Base-by-base conservation (phyloP, 2,797 vertebrate genomes). In the Glyptemys insculpta region DNA sequence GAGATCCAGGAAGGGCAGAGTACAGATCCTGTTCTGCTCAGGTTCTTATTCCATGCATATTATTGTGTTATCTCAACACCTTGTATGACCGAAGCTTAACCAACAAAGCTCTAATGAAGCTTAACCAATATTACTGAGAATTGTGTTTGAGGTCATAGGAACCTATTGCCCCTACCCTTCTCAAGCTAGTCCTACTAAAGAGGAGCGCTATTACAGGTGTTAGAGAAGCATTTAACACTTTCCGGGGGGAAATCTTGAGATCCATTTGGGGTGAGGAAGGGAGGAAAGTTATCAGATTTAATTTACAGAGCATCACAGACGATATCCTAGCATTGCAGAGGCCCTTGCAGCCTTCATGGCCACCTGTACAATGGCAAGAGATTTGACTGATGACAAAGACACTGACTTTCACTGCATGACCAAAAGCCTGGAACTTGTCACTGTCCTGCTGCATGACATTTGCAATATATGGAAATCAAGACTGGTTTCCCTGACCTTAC, bases 401-500 rank as follows among this genome's bases (percentile, higher is more conserved):
- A 34, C 37, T 29, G 12, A 18, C 2, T 21, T 10, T 12, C 31
- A 5, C 31, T 2, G 47, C 53, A 29, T 53, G 59, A 49, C 31
- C 4, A 65, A 68, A 16, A 0, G 0, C 56, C 65, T 4, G 1
- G 1, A 6, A 79, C 27, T 41, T 6, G 15, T 11, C 56, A 27
- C 53, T 47, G 8, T 16, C 57, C 81, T 0, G 62, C 15, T 65
- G 16, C 8, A 0, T 5, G 7, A 29, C 14, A 34, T 10, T 54
- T 21, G 29, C 0, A 0, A 31, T 4, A 68, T 2, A 27, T 6
- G 18, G 37, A 54, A 56, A 37, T n/a, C 0, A 10, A 23, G 54
- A n/a, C 27, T 12, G 10, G 6, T 0, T 0, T 3, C 62, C 85
- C 79, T 8, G 62, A 57, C 44, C 37, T 8, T 15, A 8, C 41